Base-by-base conservation (phyloP, 2,888 invertebrate species). In the Dicroscelio sp. region DNA sequence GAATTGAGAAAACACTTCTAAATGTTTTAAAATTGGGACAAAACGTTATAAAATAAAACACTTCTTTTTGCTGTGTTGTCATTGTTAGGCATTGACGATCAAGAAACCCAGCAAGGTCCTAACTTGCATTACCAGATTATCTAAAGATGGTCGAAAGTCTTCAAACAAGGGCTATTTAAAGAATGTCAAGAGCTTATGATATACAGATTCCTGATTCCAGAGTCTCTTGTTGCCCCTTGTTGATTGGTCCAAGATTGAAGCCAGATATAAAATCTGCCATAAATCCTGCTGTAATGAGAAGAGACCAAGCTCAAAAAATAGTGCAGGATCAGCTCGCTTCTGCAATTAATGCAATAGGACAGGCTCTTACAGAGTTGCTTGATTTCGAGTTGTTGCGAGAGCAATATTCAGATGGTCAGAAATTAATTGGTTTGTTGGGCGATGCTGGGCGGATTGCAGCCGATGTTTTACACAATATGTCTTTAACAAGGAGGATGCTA, bases 131-230 rank as follows among this genome's bases (percentile, higher is more conserved):
- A 43, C 10, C 10, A 8, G 8, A 43, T 43, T 43, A 14, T 14
- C 10, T 8, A 43, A 14, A 43, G 43, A 14, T 43, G 43, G 43
- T 12, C 43, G 8, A 43, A 43, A 43, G 43, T 43, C 8, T 12
- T 43, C 8, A 43, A 43, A 14, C 10, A 12, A 12, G 43, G 43
- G 8, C 14, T 43, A 43, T 12, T 12, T 12, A 43, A 43, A 14
- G 43, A 43, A 43, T 12, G 10, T 12, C 8, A 43, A 43, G 43
- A 43, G 10, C 8, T 14, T 12, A 43, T 76, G 17, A n/a, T 55
- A 10, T 33, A 76, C 12, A 76, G 58, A 33, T 76, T 55, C 33
- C 75, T 58, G 25, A 30, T 27, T 3, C 75, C 75, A n/a, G n/a
- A n/a, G n/a, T n/a, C 23, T 31, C 30, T 55, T 55, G 58, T 35